These are phyloP conservation scores for Diogma glabrata DNA, from an alignment of 2,888 invertebrate genomes.

Conservation along the genomic window DNA sequence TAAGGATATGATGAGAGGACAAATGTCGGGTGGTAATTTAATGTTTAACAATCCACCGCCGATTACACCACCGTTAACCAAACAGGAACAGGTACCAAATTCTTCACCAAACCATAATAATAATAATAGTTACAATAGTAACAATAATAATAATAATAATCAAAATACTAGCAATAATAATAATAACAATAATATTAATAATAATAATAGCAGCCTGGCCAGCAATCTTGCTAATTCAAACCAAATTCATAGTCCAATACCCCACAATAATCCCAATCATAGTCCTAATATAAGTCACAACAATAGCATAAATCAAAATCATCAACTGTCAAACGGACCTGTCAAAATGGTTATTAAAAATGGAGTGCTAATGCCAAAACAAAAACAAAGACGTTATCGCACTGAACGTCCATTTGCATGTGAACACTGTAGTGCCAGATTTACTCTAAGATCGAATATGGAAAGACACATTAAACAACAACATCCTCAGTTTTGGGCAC, in stretches of 20 bases:
- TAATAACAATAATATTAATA: too few relatives aligned
- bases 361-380: conserved; percentile 81
- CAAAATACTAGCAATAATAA: too few relatives aligned
- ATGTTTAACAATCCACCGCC: conserved; percentile 35
- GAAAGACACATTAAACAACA: conserved; percentile 90
- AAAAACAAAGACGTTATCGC: conserved; percentile 79
- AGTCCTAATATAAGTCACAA: conserved; percentile 20
- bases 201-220: not conserved
- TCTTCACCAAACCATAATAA: conserved; percentile 10
- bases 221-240: not conserved
- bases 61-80: conserved; percentile 13
- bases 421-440: conserved; percentile 80
- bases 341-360: conserved; percentile 85
- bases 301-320: conserved; percentile 17
- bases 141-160: too few relatives aligned
- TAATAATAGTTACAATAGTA: too few relatives aligned
- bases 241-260: conserved; percentile 5
- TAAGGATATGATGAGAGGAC: conserved; percentile 26
- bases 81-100: conserved; percentile 12
- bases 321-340: conserved; percentile 33
- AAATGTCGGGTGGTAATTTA: conserved; percentile 58
- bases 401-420: conserved; percentile 86
- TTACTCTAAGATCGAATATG: conserved; percentile 89
- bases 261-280: conserved; percentile 10
- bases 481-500: conserved; percentile 82